Base-by-base conservation (phyloP, 2,888 invertebrate genomes). In the Acanthosepion pharaonis region DNA sequence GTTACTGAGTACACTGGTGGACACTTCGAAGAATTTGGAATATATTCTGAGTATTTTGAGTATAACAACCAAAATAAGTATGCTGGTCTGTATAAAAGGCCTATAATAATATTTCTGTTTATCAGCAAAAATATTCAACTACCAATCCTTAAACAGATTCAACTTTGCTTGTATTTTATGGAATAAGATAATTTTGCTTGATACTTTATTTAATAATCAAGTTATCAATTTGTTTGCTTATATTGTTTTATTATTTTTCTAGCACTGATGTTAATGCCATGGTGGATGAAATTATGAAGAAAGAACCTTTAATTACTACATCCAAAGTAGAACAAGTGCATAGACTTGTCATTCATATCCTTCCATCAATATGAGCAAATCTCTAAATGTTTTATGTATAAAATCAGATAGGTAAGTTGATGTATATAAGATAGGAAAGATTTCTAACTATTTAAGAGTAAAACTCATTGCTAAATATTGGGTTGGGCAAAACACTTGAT, bases 241-340 rank as follows among this genome's bases (percentile, higher is more conserved):
- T 78, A 78, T 78, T 78, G 6, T 49, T 92, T 20, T 94, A 28
- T 93, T 42, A 42, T 94, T 49, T 93, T 96, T 96, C 92, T 95
- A 97, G 97, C 94, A 97, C 97, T 51, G 97, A 97, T 95, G 95
- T 97, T 15, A 97, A 97, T 96, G 96, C 96, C 94, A 96, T 97
- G 20, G 97, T 97, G 3, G 97, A 97, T 95, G 97, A 97, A 95
- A 97, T 97, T 53, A 95, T 96, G 1, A 96, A 96, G 59, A 97
- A 97, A 95, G 97, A 97, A 95, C 97, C 97, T 5, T 96, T 97
- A 2, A 97, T 97, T 48, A 97, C 97, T 94, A 95, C 97, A 48
- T 96, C 97, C 5, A 97, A 97, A 95, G 95, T 96, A 91, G 97
- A 97, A 53, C 97, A 97, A 97, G 97, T 97, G 53, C 95, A 96